Conservation (phyloP, 2,113 vertebrate species). For the Cyprinodon variegatus region DNA sequence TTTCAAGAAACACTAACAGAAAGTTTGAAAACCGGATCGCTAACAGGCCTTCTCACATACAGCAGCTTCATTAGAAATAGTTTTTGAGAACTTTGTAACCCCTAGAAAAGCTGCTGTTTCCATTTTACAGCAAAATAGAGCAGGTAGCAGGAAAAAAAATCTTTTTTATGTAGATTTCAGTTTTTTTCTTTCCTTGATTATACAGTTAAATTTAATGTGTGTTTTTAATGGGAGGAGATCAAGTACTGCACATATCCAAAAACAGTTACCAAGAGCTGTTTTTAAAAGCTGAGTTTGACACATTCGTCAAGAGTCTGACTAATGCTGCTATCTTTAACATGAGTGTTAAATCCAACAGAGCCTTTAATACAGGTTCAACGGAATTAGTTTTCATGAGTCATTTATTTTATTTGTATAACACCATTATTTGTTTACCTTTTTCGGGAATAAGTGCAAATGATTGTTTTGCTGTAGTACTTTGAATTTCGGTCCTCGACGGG, state of each 20-base stretch:
- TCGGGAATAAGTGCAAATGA: background rate
- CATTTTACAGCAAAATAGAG: background rate
- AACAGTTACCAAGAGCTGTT: background rate
- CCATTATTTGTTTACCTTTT: background rate
- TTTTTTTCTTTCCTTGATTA: background rate
- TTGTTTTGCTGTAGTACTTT: background rate
- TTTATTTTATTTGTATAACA: background rate
- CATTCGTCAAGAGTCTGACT: background rate
- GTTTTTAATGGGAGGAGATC: background rate
- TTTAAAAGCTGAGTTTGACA: background rate
- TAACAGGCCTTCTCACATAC: conserved; percentile 37
- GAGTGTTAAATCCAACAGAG: background rate
- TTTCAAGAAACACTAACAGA: background rate
- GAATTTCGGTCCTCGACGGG: background rate
- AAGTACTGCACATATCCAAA: background rate
- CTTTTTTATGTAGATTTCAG: background rate
- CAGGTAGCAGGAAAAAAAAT: background rate
- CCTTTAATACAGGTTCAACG: background rate
- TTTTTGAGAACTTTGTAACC: conserved; percentile 14
- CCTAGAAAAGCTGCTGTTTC: background rate
- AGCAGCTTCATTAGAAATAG: conserved; percentile 26
- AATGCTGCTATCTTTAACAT: background rate
- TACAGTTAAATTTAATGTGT: background rate
- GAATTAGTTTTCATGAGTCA: background rate
- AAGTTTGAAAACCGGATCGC: conserved; percentile 27